Evolutionary conservation across 2,113 vertebrate species (phyloP).

Genomic region (Alouatta palliata): DNA sequence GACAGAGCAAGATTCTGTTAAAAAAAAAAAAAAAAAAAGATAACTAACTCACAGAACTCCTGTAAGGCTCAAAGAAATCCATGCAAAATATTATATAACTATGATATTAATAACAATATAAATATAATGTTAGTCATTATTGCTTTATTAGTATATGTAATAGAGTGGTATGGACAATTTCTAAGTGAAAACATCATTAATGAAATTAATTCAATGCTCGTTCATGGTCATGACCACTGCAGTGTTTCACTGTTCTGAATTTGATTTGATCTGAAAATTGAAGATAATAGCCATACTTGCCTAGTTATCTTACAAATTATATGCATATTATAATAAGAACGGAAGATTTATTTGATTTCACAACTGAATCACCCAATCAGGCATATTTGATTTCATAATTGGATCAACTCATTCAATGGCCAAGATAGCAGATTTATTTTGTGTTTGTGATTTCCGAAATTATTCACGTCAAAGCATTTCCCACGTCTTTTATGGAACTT

Average conservation of each 20-base stretch:
- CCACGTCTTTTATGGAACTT: not conserved
- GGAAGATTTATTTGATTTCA: conserved; percentile 38
- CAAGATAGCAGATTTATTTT: conserved; percentile 51
- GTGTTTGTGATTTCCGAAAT: conserved; percentile 50
- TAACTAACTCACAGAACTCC: not conserved
- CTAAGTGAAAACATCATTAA: not conserved
- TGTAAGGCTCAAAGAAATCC: not conserved
- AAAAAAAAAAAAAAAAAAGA: no score
- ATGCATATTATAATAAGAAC: conserved; percentile 7
- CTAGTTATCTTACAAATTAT: not conserved
- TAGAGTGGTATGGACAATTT: not conserved
- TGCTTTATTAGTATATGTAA: not conserved
- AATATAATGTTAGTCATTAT: not conserved
- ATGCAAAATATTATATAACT: not conserved
- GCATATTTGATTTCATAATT: conserved; percentile 27
- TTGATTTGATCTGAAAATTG: not conserved
- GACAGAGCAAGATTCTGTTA: no score
- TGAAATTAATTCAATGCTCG: not conserved
- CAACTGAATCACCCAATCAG: conserved; percentile 55
- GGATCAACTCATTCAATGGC: conserved; percentile 58
- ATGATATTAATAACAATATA: not conserved
- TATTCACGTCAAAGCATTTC: conserved; percentile 48
- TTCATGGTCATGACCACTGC: not conserved
- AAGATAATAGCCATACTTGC: not conserved
- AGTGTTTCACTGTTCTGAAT: not conserved